Evolutionary conservation across 2,797 vertebrate species (phyloP), one percentile per base, ranked within the genome.

Genomic region (Serranus cabrilla): DNA sequence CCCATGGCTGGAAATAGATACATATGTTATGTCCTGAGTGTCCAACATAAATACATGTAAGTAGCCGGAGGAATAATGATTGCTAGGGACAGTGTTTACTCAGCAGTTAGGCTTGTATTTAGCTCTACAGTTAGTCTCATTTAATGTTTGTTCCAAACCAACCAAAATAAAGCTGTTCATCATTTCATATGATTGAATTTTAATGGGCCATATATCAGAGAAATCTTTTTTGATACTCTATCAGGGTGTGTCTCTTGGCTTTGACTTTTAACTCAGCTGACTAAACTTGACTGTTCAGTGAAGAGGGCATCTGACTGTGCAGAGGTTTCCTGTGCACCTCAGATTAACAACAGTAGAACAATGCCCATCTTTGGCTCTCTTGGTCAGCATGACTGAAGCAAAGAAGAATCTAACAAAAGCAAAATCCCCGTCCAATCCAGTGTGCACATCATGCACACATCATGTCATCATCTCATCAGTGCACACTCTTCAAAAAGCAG

Each of bases 21-120:
- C 66, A 71, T 76, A 80, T 76, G 77, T 71, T n/a, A 75, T 77
- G 86, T 87, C 66, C 49, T 49, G 20, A 61, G 55, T 74, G 75
- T 92, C 90, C 90, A 92, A 92, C 68, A 90, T 90, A 93, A 94
- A 93, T 89, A 94, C 7, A 75, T 75, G 62, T 74, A 89, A 84
- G 87, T 90, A 88, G 73, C 79, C 65, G 78, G 69, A 83, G 81
- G 82, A 87, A 84, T 83, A 90, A 86, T 86, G 75, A 89, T 76
- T 69, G 73, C 61, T 27, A 63, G 49, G 75, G 85, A 78, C 50
- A 65, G 54, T 90, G 89, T 93, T 92, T 92, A 81, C 67, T 46
- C 82, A 85, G 90, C 80, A 89, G 80, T 85, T 78, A 78, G 42
- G 55, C 39, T 58, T 71, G 61, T 63, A 80, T 84, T 90, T 80